phyloP scores from a whole-genome alignment of 2,113 vertebrate genomes.

The Ondatra zibethicus region DNA sequence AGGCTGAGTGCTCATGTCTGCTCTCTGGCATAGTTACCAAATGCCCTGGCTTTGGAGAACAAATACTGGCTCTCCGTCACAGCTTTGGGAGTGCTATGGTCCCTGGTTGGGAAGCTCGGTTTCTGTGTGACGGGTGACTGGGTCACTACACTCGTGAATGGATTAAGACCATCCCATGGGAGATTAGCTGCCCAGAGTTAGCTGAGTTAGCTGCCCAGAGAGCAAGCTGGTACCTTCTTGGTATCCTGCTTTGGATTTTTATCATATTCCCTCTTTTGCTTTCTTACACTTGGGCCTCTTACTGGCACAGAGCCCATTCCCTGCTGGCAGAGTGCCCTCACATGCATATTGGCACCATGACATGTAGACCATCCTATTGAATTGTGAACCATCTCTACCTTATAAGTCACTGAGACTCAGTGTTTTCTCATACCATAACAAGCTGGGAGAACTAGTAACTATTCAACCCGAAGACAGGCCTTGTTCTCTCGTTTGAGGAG shows the following conservation, averaged over 20 bases:
- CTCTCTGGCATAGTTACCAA: neutral
- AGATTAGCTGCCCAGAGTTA: neutral
- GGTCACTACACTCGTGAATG: neutral
- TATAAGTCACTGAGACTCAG: neutral
- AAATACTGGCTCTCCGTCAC: neutral
- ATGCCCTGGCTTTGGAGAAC: neutral
- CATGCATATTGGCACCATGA: neutral
- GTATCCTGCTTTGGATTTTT: neutral
- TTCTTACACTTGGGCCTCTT: neutral
- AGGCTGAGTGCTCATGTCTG: neutral
- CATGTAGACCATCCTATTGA: neutral
- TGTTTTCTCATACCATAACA: neutral
- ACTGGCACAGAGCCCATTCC: neutral
- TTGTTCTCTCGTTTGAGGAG: neutral
- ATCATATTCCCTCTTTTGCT: neutral
- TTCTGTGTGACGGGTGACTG: neutral
- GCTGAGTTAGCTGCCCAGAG: neutral
- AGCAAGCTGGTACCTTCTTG: neutral
- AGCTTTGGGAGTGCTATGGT: neutral
- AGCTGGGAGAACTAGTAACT: neutral
- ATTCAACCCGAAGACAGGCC: neutral
- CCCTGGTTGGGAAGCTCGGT: neutral
- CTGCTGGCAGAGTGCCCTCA: neutral
- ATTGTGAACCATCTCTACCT: neutral
- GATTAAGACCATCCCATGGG: neutral